Percentiles rank a stretch among this genome's conserved stretches.
phyloP scores from a whole-genome alignment of 2,113 vertebrate species.

The Pimephales promelas region DNA sequence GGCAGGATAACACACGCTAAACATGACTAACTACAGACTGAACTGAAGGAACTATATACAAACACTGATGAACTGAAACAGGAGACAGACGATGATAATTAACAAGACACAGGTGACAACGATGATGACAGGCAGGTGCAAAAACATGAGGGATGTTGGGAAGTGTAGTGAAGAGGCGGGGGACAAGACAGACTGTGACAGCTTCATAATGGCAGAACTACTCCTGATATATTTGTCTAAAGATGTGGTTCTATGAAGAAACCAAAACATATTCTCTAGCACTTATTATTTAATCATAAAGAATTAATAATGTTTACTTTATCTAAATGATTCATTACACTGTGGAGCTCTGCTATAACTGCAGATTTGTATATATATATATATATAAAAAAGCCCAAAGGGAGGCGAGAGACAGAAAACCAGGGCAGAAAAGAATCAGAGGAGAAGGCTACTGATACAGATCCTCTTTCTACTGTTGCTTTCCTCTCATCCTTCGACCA shows the following conservation, averaged over 20 bases:
- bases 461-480: background rate
- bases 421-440: conserved; percentile 30
- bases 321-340: conserved; percentile 37
- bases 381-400: conserved; percentile 53
- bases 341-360: background rate
- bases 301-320: conserved; percentile 19
- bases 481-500: background rate
- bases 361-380: background rate
- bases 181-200: no score
- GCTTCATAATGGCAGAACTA: background rate
- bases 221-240: background rate
- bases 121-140: no score
- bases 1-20: no score
- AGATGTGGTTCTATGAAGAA: background rate
- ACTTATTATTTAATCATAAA: background rate
- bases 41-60: no score
- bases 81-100: no score
- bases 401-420: conserved; percentile 46
- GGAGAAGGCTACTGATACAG: background rate
- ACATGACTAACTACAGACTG: no score
- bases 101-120: no score
- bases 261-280: conserved; percentile 6
- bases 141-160: no score
- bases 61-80: no score
- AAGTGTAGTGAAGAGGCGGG: no score